Conservation (phyloP, 2,888 invertebrate species). For the Cephus runcator region DNA sequence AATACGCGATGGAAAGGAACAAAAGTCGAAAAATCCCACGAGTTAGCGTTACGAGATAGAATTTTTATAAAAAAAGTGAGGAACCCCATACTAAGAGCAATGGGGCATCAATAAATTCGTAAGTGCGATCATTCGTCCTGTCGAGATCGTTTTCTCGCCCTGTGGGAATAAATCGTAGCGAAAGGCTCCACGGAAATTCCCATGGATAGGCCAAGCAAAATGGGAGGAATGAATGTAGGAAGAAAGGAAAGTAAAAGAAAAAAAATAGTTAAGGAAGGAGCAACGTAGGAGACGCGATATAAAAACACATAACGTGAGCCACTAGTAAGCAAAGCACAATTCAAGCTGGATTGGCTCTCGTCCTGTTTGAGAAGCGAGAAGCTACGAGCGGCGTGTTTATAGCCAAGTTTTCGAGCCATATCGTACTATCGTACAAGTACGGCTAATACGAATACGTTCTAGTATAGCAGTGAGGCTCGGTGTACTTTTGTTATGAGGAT, state of each 20-base stretch:
- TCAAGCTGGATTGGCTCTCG: slow-evolving; percentile 36
- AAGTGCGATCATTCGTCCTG: slow-evolving; percentile 27
- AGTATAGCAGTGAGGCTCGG: slow-evolving; percentile 19
- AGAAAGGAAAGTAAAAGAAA: background rate
- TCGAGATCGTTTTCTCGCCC: background rate
- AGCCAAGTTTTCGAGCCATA: slow-evolving; percentile 42
- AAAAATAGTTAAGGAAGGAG: background rate
- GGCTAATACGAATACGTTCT: background rate
- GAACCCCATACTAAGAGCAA: background rate
- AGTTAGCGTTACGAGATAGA: background rate
- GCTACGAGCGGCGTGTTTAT: slow-evolving; percentile 12
- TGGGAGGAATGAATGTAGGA: background rate
- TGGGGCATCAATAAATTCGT: slow-evolving; percentile 23
- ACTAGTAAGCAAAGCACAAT: slow-evolving; percentile 54
- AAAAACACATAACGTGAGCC: slow-evolving; percentile 49
- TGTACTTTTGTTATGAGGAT: slow-evolving; percentile 58
- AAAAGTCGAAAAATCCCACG: background rate
- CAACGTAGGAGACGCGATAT: slow-evolving; percentile 20
- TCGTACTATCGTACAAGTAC: slow-evolving; percentile 13
- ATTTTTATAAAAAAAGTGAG: background rate
- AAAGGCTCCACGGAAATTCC: slow-evolving; percentile 38
- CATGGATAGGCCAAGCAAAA: slow-evolving; percentile 39
- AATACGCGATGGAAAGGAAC: background rate
- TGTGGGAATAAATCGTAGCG: slow-evolving; percentile 7
- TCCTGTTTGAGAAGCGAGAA: slow-evolving; percentile 22